Base-by-base conservation (phyloP, 1,140 invertebrate genomes). In the Philopotamus ludificatus region DNA sequence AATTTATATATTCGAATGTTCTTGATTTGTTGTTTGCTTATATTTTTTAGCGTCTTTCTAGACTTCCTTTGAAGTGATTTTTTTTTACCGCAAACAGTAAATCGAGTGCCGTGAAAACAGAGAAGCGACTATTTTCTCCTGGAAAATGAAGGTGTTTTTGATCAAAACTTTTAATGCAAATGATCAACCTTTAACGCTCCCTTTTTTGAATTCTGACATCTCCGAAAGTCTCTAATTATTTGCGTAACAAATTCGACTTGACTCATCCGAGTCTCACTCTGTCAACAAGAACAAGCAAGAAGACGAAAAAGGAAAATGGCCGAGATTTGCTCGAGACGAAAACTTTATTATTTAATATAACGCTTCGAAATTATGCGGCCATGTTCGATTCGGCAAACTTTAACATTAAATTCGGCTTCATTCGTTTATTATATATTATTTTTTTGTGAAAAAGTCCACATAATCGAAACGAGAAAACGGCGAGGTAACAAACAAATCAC, bases 401-500 rank as follows among this genome's bases (percentile, higher is more conserved):
- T 50, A n/a, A n/a, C n/a, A n/a, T n/a, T n/a, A n/a, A n/a, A n/a
- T n/a, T n/a, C n/a, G n/a, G n/a, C n/a, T n/a, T n/a, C n/a, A n/a
- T n/a, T n/a, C n/a, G n/a, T n/a, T 44, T n/a, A n/a, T 39, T n/a
- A 39, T 39, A 39, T 39, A 12, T 12, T 44, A 44, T 12, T 44
- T 44, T 44, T 44, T 44, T 44, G 20, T 44, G 3, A 15, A 44
- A 34, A 34, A 34, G 28, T 34, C 12, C 28, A 34, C 44, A 22
- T 45, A 45, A 61, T 51, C 44, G 28, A 64, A 65, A 20, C 44
- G 9, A 1, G 39, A 26, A 47, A 57, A 23, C 20, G 34, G 57
- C 39, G 49, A 55, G 62, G 58, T 55, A 49, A 65, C 54, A 65
- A 68, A 68, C 67, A 65, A 55, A 62, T 65, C 58, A 41, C 58